Conservation (phyloP, 2,113 vertebrate genomes). For the Aptenodytes patagonicus region DNA sequence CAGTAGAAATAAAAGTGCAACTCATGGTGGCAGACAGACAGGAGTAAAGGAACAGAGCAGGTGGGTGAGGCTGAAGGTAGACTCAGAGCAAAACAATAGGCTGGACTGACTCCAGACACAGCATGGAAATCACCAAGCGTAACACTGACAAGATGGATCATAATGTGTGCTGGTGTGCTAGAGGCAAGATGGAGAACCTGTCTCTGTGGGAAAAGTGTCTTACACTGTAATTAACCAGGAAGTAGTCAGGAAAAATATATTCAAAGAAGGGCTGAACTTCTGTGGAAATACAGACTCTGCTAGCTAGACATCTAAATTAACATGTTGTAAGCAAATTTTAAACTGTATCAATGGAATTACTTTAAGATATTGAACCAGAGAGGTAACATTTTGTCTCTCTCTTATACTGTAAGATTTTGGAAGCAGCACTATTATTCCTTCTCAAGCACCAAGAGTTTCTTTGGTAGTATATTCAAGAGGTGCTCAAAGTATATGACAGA, state of each 20-base stretch:
- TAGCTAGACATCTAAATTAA: background rate
- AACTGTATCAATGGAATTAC: background rate
- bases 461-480: background rate
- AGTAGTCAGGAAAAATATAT: background rate
- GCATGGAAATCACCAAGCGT: background rate
- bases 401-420: background rate
- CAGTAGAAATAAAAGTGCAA: background rate
- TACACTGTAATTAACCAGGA: conserved; percentile 15
- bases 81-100: background rate
- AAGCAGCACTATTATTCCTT: background rate
- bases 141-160: background rate
- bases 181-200: background rate
- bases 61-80: background rate
- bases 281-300: background rate
- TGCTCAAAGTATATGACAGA: background rate
- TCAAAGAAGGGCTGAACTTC: background rate
- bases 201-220: background rate
- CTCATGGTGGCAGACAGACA: background rate
- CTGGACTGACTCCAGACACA: background rate
- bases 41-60: background rate
- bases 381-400: background rate
- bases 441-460: background rate
- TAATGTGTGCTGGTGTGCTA: background rate
- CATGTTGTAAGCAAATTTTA: background rate
- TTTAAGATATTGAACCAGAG: background rate